These are phyloP conservation scores for Dynastes maya DNA, from an alignment of 2,888 invertebrate genomes.

Conservation along the genomic window DNA sequence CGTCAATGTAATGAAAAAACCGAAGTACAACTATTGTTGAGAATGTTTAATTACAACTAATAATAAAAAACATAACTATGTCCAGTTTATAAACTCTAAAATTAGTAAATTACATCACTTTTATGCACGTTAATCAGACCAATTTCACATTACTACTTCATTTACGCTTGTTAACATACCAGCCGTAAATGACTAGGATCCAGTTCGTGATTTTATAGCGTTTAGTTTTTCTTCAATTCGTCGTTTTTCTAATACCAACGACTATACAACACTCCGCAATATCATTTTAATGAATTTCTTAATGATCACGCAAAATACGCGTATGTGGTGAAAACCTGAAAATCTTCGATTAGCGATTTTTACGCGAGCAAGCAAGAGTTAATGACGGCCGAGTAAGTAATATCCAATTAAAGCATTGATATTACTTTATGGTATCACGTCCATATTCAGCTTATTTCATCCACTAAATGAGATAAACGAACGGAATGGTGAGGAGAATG, in stretches of 20 bases:
- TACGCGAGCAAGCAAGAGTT: conserved; percentile 15
- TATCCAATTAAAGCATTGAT: conserved; percentile 57
- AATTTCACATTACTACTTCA: conserved; percentile 38
- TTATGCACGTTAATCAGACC: conserved; percentile 26
- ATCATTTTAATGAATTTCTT: conserved; percentile 48
- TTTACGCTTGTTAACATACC: conserved; percentile 33
- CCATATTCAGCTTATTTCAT: conserved; percentile 50
- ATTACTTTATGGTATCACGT: conserved; percentile 52
- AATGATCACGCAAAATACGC: conserved; percentile 33
- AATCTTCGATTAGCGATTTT: conserved; percentile 45
- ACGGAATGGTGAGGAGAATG: not conserved
- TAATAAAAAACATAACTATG: not conserved
- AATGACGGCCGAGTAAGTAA: conserved; percentile 53
- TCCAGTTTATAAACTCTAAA: not conserved
- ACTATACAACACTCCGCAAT: conserved; percentile 7
- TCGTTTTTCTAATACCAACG: conserved; percentile 11
- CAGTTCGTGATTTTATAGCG: conserved; percentile 32
- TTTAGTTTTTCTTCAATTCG: conserved; percentile 12
- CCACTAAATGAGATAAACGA: conserved; percentile 38
- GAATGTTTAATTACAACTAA: no score
- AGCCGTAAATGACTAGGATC: conserved; percentile 20
- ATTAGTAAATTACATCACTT: conserved; percentile 19
- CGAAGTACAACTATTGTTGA: no score
- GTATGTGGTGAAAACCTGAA: conserved; percentile 45
- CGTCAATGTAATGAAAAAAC: no score